Base-by-base conservation (phyloP, 1,140 invertebrate species). In the Calephelis nemesis region DNA sequence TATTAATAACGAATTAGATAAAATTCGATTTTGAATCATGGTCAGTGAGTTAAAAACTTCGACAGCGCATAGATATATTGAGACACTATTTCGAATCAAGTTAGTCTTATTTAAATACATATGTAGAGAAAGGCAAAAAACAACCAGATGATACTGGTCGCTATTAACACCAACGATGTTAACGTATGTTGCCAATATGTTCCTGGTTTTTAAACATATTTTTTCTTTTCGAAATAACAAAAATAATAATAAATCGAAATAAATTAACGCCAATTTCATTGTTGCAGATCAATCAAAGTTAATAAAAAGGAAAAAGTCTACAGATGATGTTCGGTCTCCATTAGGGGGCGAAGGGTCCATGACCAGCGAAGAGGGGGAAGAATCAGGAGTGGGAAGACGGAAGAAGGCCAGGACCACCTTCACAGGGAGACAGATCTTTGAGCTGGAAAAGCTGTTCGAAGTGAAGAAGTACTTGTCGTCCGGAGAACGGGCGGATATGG, bases 371-470 rank as follows among this genome's bases (percentile, higher is more conserved):
- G 92, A 94, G 71, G 93, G 93, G 0, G 94, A 95, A 76, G 93
- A 93, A 12, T 30, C 54, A 58, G 54, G 54, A 30, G 30, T 58
- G 49, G 93, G 93, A 63, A 97, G 97, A 81, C 96, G 98, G 92
- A 98, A 98, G 92, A 99, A 99, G 83, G 97, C 98, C 0, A 92
- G 98, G 71, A 99, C 98, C 12, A 98, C 98, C 0, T 99, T 99
- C 93, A 98, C 98, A 0, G 98, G 98, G 2, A 88, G 97, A 63
- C 98, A 99, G 93, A 98, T 99, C 83, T 99, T 98, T 92, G 98
- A 98, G 91, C 92, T 99, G 83, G 98, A 99, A 92, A 97, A 98
- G 85, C 96, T 98, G 91, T 99, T 99, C 85, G 98, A 99, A 91
- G 93, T 97, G 66, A 99, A 98, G 93, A 99, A 99, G 91, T 99